phyloP scores from a whole-genome alignment of 2,113 vertebrate genomes.

The Aphyosemion australe region DNA sequence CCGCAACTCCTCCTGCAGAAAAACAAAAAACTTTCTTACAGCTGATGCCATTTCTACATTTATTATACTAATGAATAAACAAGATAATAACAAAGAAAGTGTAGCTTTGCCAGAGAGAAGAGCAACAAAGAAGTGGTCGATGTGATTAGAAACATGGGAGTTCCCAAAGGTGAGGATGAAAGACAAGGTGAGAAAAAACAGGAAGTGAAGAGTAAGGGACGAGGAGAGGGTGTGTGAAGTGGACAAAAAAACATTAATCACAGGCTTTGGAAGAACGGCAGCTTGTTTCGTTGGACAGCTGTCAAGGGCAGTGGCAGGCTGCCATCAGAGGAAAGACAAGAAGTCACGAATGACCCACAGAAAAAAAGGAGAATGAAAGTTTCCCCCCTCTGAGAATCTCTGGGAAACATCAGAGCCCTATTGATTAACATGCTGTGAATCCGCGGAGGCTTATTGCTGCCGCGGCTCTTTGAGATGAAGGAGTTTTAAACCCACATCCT shows the following conservation, averaged over 20 bases:
- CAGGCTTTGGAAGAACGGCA: conserved; percentile 33
- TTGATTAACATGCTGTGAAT: conserved; percentile 57
- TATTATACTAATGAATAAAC: background rate
- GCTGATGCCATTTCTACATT: background rate
- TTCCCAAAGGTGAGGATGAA: conserved; percentile 28
- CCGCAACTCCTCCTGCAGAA: conserved; percentile 88
- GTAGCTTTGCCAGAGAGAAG: background rate
- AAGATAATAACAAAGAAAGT: background rate
- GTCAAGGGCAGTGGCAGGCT: conserved; percentile 27
- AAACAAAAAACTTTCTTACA: too few species aligned
- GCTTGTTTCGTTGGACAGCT: conserved; percentile 29
- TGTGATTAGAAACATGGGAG: background rate
- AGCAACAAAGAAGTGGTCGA: conserved; percentile 8
- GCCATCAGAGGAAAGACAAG: conserved; percentile 35
- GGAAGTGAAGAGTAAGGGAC: conserved; percentile 17
- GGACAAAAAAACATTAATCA: conserved; percentile 3
- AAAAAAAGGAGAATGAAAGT: conserved; percentile 9
- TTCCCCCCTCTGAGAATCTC: conserved; percentile 36
- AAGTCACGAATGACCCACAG: conserved; percentile 37
- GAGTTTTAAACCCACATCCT: conserved; percentile 31
- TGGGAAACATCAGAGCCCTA: conserved; percentile 48
- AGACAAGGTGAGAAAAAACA: conserved; percentile 12
- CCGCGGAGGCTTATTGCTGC: conserved; percentile 28
- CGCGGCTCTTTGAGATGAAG: conserved; percentile 46
- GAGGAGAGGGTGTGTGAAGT: background rate